A percentile compares a stretch with the other conserved stretches of the same genome.
These are phyloP conservation scores for Lasioglossum vierecki DNA, from an alignment of 2,888 invertebrate species.

Conservation along the genomic window DNA sequence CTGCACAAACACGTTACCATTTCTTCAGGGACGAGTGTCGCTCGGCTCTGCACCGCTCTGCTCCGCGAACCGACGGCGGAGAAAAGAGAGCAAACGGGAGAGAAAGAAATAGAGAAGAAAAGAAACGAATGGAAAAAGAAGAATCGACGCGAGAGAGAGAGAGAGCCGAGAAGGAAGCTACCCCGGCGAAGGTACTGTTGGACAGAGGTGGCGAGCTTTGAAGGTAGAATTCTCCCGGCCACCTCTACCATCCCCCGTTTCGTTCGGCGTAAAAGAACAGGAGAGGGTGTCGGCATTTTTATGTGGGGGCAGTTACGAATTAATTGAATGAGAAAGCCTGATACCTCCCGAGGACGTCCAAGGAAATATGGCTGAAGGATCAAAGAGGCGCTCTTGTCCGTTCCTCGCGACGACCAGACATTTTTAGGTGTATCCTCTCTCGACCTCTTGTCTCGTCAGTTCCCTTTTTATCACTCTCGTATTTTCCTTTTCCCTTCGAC, in stretches of 20 bases:
- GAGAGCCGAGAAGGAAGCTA: constrained; percentile 26
- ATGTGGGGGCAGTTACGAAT: constrained; percentile 71
- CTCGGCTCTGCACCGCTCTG: neutral
- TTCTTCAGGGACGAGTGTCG: constrained; percentile 23
- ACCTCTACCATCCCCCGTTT: constrained; percentile 36
- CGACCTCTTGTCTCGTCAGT: constrained; percentile 7
- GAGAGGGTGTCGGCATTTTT: constrained; percentile 63
- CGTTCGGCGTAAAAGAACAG: constrained; percentile 33
- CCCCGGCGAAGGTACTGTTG: constrained; percentile 15
- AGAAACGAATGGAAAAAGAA: constrained; percentile 9
- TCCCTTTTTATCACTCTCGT: neutral
- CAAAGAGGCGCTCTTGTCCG: constrained; percentile 63
- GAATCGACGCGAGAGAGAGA: neutral
- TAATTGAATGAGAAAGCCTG: constrained; percentile 78
- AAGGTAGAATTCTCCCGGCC: constrained; percentile 49
- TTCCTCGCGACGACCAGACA: constrained; percentile 56
- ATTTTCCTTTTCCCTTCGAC: neutral
- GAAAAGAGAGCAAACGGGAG: neutral
- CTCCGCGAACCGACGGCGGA: neutral
- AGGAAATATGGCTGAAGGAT: constrained; percentile 47
- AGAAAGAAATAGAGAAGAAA: neutral
- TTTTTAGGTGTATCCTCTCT: constrained; percentile 51
- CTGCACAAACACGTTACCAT: constrained; percentile 46
- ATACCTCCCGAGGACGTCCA: constrained; percentile 48
- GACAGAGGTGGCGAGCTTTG: constrained; percentile 47